Evolutionary conservation across 2,113 vertebrate species (phyloP).

Genomic region (Erpornis zantholeuca): DNA sequence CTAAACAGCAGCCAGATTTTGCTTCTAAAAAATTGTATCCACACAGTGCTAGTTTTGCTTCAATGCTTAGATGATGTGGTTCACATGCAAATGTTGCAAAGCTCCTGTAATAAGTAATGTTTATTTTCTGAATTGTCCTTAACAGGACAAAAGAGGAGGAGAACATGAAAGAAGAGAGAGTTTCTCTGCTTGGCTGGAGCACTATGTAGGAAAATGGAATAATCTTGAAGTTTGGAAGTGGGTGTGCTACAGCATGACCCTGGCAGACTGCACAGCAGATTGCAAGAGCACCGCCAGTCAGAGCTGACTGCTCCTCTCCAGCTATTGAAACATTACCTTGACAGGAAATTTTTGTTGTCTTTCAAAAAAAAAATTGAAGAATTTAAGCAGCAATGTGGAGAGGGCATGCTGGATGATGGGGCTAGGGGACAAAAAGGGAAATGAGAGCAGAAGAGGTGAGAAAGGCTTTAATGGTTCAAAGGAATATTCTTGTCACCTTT

Average conservation of each 20-base stretch:
- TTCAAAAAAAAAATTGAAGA: conserved; percentile 19
- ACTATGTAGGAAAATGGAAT: not conserved
- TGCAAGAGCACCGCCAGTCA: not conserved
- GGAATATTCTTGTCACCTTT: not conserved
- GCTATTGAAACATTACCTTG: not conserved
- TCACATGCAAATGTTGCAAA: not conserved
- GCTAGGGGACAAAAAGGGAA: not conserved
- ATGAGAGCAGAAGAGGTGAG: not conserved
- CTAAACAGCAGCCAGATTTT: not conserved
- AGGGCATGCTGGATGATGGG: not conserved
- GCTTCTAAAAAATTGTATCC: not conserved
- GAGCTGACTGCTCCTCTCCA: not conserved
- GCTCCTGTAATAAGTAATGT: not conserved
- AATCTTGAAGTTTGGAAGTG: not conserved
- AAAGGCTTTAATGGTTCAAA: not conserved
- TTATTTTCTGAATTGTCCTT: not conserved
- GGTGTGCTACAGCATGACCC: not conserved
- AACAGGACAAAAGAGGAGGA: not conserved
- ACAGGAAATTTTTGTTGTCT: not conserved
- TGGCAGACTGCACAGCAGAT: rapidly evolving
- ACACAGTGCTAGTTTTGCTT: not conserved
- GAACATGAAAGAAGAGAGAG: not conserved
- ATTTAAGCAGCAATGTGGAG: not conserved
- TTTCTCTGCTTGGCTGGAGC: not conserved
- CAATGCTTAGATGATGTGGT: not conserved